These are phyloP conservation scores for Masticophis lateralis DNA, from an alignment of 2,797 vertebrate species.

Conservation along the genomic window DNA sequence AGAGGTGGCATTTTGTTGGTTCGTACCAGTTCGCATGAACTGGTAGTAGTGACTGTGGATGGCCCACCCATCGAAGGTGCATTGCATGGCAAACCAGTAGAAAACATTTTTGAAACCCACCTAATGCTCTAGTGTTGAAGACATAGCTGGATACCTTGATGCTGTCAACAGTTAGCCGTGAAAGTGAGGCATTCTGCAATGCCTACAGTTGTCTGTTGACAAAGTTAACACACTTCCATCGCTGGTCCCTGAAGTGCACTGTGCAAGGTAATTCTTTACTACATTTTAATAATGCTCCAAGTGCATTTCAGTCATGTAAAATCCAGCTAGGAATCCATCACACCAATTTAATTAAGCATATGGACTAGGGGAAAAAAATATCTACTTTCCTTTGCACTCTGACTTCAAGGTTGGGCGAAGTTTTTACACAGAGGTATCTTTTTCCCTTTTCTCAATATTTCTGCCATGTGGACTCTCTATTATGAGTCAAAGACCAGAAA, in stretches of 20 bases:
- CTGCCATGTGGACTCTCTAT: background rate
- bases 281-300: conserved; percentile 36
- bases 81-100: no score
- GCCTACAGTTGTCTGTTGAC: conserved; percentile 20
- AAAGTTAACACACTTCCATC: conserved; percentile 31
- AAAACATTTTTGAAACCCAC: no score
- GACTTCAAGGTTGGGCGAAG: background rate
- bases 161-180: background rate
- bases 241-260: conserved; percentile 30
- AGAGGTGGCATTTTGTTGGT: no score
- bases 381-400: conserved; percentile 39
- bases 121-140: background rate
- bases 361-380: background rate
- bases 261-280: background rate
- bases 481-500: conserved; percentile 11
- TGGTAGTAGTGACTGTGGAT: no score
- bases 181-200: conserved; percentile 10
- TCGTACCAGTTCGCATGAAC: no score
- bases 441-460: background rate
- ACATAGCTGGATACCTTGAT: background rate
- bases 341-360: conserved; percentile 42
- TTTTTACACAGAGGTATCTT: background rate
- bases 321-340: background rate
- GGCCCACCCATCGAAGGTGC: no score
- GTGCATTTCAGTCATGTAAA: conserved; percentile 15